Conservation (phyloP, 1,140 invertebrate genomes). For the Lordiphosa stackelbergi region DNA sequence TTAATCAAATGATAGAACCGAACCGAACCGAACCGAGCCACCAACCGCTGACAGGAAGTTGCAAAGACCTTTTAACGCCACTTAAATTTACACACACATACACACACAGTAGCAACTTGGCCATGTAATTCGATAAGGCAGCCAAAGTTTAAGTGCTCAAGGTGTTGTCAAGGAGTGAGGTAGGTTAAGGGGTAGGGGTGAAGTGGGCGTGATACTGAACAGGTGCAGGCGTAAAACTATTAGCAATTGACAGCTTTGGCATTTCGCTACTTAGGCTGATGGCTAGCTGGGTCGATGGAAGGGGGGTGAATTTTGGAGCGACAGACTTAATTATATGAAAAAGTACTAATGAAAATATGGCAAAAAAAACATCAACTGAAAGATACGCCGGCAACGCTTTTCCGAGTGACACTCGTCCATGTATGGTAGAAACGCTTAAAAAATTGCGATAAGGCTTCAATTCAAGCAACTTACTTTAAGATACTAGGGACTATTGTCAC, state of each 20-base stretch:
- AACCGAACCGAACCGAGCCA: neutral
- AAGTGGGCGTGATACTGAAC: slow-evolving; percentile 1
- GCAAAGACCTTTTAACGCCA: slow-evolving; percentile 57
- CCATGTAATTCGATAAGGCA: slow-evolving; percentile 70
- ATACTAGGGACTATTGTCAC: too few species aligned
- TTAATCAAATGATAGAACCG: slow-evolving; percentile 62
- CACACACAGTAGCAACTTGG: slow-evolving; percentile 26
- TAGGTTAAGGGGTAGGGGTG: neutral
- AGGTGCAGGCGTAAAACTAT: slow-evolving; percentile 9
- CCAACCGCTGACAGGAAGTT: slow-evolving; percentile 33
- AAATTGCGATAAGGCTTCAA: too few species aligned
- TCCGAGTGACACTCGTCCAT: too few species aligned
- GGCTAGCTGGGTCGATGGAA: neutral
- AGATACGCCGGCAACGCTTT: too few species aligned
- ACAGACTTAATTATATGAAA: slow-evolving; percentile 5
- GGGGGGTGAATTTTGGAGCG: slow-evolving; percentile 14
- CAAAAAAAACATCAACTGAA: too few species aligned
- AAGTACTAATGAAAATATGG: too few species aligned
- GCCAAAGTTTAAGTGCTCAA: slow-evolving; percentile 48
- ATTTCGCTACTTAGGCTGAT: slow-evolving; percentile 3
- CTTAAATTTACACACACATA: slow-evolving; percentile 24
- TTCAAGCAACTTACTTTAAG: too few species aligned
- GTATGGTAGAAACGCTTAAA: too few species aligned
- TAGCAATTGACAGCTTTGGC: slow-evolving; percentile 44
- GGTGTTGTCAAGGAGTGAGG: slow-evolving; percentile 8